Conservation (phyloP, 1,140 invertebrate genomes). For the Wiebesia pumilae region DNA sequence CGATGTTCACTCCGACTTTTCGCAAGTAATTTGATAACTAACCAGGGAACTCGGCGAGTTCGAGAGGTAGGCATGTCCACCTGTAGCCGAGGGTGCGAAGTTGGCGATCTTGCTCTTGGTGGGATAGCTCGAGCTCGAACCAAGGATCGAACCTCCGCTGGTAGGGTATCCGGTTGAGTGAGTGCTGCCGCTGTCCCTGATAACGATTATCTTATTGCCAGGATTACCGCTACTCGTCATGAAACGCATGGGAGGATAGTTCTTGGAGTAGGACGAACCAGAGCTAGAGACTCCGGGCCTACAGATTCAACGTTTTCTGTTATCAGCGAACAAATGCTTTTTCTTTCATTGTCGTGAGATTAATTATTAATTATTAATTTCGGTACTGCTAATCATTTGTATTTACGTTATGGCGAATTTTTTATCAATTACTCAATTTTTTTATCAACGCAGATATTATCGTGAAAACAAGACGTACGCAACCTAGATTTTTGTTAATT, state of each 20-base stretch:
- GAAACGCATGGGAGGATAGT: constrained; percentile 43
- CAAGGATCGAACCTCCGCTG: neutral
- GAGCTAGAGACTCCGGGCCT: neutral
- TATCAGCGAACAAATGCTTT: neutral
- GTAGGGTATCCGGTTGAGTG: neutral
- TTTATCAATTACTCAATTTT: too few species aligned
- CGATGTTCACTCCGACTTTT: neutral
- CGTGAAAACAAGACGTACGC: too few species aligned
- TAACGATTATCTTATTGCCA: constrained; percentile 35
- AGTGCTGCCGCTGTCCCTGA: constrained; percentile 2
- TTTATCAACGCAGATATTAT: too few species aligned
- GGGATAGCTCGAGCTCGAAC: constrained; percentile 9
- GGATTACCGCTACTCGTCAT: neutral
- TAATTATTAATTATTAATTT: too few species aligned
- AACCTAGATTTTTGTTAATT: too few species aligned
- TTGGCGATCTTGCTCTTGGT: constrained; percentile 30
- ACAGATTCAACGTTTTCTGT: neutral
- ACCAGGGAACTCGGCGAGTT: constrained; percentile 36
- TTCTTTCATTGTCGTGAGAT: too few species aligned
- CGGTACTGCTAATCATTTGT: too few species aligned
- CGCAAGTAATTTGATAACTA: neutral
- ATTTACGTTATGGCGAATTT: too few species aligned
- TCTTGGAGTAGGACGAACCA: constrained; percentile 44
- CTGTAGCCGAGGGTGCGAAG: constrained; percentile 9
- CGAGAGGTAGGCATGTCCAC: constrained; percentile 26